phyloP scores from a whole-genome alignment of 2,113 vertebrate species.

The Centropristis striata region DNA sequence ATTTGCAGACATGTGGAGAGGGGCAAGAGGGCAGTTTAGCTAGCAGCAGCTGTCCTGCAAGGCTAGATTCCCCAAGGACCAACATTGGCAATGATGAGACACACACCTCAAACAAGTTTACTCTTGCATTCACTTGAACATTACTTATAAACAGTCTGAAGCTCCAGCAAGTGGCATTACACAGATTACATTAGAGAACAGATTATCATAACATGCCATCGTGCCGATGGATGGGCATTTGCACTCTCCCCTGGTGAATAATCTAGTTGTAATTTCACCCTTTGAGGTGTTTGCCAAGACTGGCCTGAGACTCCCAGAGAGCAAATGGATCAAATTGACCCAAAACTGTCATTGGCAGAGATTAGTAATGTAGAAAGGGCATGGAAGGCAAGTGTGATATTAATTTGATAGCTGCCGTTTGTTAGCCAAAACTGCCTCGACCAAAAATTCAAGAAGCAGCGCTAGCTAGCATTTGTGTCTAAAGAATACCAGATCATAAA shows the following conservation, averaged over 20 bases:
- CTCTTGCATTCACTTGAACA: constrained; percentile 35
- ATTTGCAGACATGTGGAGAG: constrained; percentile 28
- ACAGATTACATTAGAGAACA: constrained; percentile 42
- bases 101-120: constrained; percentile 39
- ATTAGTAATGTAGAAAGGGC: constrained; percentile 32
- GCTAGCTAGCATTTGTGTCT: not conserved
- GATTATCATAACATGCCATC: constrained; percentile 54
- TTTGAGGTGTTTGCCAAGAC: constrained; percentile 53
- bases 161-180: constrained; percentile 30
- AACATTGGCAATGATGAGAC: constrained; percentile 22
- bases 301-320: constrained; percentile 18
- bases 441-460: not conserved
- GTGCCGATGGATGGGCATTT: constrained; percentile 35
- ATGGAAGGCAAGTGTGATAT: constrained; percentile 12
- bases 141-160: constrained; percentile 29
- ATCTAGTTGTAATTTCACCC: constrained; percentile 36
- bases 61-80: constrained; percentile 17
- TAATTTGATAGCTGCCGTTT: not conserved
- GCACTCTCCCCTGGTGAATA: constrained; percentile 23
- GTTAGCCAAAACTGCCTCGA: not conserved
- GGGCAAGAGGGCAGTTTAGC: constrained; percentile 2
- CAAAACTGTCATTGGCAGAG: constrained; percentile 33
- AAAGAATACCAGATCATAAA: constrained; percentile 15
- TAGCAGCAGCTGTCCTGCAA: constrained; percentile 63
- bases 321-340: constrained; percentile 63